Conservation (phyloP, 2,888 invertebrate genomes). For the Stramonita haemastoma region DNA sequence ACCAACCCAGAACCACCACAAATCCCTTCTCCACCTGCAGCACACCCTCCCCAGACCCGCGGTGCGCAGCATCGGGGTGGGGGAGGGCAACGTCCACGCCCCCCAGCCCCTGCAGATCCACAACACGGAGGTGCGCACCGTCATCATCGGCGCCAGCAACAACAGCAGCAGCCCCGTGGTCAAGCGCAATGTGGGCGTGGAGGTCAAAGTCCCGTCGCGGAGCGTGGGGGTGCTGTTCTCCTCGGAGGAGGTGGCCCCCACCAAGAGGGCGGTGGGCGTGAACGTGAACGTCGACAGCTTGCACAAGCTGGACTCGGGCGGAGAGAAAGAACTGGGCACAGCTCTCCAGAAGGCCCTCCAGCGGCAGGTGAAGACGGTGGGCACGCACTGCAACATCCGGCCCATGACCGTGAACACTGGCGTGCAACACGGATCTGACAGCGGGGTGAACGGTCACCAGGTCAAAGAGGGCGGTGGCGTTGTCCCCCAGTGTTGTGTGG, state of each 20-base stretch:
- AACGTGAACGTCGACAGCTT: slow-evolving; percentile 60
- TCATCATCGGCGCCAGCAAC: slow-evolving; percentile 66
- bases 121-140: slow-evolving; percentile 75
- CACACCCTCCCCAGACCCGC: slow-evolving; percentile 55
- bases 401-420: slow-evolving; percentile 55
- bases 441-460: slow-evolving; percentile 66
- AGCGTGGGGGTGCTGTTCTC: slow-evolving; percentile 74
- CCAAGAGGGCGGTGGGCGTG: slow-evolving; percentile 71
- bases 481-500: slow-evolving; percentile 64
- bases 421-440: slow-evolving; percentile 47
- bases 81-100: slow-evolving; percentile 79
- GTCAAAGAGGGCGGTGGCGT: slow-evolving; percentile 69
- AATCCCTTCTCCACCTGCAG: background rate
- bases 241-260: slow-evolving; percentile 71
- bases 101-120: slow-evolving; percentile 71
- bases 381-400: slow-evolving; percentile 66
- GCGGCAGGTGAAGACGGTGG: slow-evolving; percentile 70
- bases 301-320: slow-evolving; percentile 53
- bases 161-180: slow-evolving; percentile 56
- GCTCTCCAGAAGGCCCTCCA: slow-evolving; percentile 66
- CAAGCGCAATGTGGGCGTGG: slow-evolving; percentile 72
- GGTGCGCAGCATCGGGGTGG: slow-evolving; percentile 82
- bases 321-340: slow-evolving; percentile 65
- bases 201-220: slow-evolving; percentile 68
- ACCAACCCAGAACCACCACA: too few species aligned